Base-by-base conservation (phyloP, 2,797 vertebrate species). In the Amazona ochrocephala region DNA sequence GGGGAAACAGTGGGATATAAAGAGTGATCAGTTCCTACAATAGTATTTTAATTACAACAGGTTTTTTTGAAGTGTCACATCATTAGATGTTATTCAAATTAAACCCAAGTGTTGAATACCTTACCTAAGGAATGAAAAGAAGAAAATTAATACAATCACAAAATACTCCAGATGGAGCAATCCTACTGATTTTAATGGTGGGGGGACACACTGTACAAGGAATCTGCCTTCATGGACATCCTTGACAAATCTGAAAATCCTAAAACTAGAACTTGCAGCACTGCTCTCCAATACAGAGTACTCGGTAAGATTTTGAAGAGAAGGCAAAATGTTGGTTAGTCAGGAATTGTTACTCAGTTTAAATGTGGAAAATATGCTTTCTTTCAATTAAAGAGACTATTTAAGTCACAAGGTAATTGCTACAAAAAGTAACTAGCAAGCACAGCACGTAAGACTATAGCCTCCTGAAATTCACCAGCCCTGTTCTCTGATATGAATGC, bases 401-500 rank as follows among this genome's bases (percentile, higher is more conserved):
- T 82, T 62, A 44, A 83, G 18, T 26, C 30, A 11, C 5, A 30
- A 8, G 3, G 15, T 12, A 72, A 50, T 3, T 41, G 23, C 44
- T 70, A 67, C 5, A 71, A n/a, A 29, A 76, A 50, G 14, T 19
- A 81, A 47, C 26, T 3, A 71, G 24, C 26, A 30, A 53, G 14
- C 45, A 78, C 1, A 76, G 26, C 14, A 15, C 7, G 58, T 0
- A n/a, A n/a, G 42, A 58, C 24, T 48, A 48, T 0, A 73, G 39
- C n/a, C 18, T 42, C n/a, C 34, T 7, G 6, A 61, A 78, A 88
- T 37, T 60, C 13, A 78, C 21, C 42, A 71, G 5, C 44, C 37
- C 47, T 21, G 3, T 7, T 80, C 30, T 44, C 51, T 2, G 13
- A 21, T 13, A 48, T 0, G 6, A 82, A 73, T 0, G 4, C 32